Evolutionary conservation across 2,113 vertebrate species (phyloP), one percentile per base, ranked within the genome.

Genomic region (Heterocephalus glaber): DNA sequence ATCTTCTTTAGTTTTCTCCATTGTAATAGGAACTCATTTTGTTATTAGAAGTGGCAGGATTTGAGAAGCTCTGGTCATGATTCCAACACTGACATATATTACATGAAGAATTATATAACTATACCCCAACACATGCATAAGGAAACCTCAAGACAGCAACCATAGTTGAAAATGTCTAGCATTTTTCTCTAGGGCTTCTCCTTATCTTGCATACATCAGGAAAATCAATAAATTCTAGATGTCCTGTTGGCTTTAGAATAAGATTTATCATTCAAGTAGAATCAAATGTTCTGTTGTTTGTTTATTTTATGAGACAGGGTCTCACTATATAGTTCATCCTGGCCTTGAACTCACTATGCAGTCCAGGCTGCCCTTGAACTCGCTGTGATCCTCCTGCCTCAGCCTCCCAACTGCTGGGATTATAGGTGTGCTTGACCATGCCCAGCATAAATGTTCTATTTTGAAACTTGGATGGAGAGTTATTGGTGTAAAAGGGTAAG

Each of bases 181-280:
- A 77, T 93, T 87, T 94, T 60, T 81, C 60, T 94, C 52, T 93
- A 70, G 65, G 44, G 22, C 49, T 72, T 83, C 47, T 80, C 49
- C 58, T 74, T 86, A 65, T 92, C 90, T 95, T 63, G 44, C 41
- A 60, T 41, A 38, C 19, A 54, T 38, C 28, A 92, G 76, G 95
- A 95, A 0, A 80, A 20, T 54, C 81, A 85, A 20, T 52, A 89
- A 92, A 89, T 92, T 93, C 74, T 95, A 68, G 52, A 74, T 74
- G 86, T 54, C n/a, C 89, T 89, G 12, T 60, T 97, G 95, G 58
- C 72, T 96, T 96, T 81, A 44, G 49, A 97, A 91, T 17, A 92
- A 79, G 16, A 13, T 17, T 86, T 96, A 68, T 86, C 66, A 70
- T 85, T 93, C 65, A 96, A 82, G 47, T 61, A 80, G 89, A 96